Conservation (phyloP, 2,888 invertebrate genomes). For the Troilus luridus region DNA sequence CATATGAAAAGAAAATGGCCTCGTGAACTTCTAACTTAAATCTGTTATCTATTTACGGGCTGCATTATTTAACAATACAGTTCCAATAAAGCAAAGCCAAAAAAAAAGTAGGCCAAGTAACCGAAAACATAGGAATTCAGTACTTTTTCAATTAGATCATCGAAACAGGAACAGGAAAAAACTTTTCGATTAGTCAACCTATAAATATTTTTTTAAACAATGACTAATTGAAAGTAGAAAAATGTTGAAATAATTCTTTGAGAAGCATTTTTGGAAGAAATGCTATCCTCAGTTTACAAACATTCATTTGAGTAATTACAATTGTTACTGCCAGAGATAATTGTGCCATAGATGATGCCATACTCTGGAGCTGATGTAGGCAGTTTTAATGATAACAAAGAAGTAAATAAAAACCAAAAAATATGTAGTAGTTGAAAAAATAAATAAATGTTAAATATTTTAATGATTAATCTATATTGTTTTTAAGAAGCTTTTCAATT, state of each 20-base stretch:
- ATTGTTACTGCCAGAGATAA: neutral
- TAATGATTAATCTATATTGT: too few species aligned
- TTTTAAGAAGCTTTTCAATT: too few species aligned
- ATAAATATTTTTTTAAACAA: neutral
- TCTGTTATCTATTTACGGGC: too few species aligned
- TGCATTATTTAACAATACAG: too few species aligned
- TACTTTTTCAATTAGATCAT: too few species aligned
- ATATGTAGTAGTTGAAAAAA: neutral
- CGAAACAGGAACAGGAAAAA: neutral
- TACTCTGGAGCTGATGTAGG: neutral
- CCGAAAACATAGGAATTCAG: too few species aligned
- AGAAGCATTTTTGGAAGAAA: neutral
- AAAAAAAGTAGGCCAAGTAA: too few species aligned
- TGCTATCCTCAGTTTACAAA: slow-evolving; percentile 4
- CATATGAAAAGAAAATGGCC: too few species aligned
- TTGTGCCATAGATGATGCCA: neutral
- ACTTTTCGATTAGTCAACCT: neutral
- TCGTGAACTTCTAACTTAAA: too few species aligned
- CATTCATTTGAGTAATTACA: neutral
- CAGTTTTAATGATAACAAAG: neutral
- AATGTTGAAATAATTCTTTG: neutral
- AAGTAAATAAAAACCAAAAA: neutral
- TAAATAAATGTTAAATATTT: neutral
- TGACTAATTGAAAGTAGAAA: neutral
- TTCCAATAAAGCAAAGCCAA: too few species aligned